Percentiles rank a stretch among this genome's conserved stretches.
phyloP scores from a whole-genome alignment of 1,140 invertebrate genomes.

The Polypedilum pembai region DNA sequence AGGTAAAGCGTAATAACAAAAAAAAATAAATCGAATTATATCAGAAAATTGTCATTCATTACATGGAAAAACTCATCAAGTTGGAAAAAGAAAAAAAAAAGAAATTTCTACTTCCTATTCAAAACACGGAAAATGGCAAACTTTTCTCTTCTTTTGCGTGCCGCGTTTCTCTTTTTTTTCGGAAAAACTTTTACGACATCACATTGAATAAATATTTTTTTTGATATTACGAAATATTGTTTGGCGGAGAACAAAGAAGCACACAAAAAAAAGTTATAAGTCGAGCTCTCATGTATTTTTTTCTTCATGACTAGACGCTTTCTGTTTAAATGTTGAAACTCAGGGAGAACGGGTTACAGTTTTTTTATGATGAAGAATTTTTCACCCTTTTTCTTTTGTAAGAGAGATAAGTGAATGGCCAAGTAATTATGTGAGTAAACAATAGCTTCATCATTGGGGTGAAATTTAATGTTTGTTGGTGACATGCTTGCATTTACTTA shows the following conservation, averaged over 20 bases:
- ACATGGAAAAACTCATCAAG: no score
- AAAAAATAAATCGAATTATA: no score
- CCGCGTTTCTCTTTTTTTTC: neutral
- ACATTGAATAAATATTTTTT: neutral
- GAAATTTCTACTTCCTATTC: no score
- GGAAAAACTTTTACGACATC: neutral
- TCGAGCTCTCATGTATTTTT: neutral
- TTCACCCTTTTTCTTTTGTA: neutral
- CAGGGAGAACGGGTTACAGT: no score
- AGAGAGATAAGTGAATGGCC: neutral
- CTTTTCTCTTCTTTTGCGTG: neutral
- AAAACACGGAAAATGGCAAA: no score
- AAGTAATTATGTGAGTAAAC: neutral
- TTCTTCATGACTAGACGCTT: slow-evolving; percentile 8
- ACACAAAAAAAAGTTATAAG: neutral
- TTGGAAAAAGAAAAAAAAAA: no score
- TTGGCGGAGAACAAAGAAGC: no score
- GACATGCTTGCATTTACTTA: no score
- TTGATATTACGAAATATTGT: no score
- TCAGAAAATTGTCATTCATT: no score
- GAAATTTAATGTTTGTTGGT: neutral
- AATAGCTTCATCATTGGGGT: neutral
- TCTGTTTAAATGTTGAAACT: neutral
- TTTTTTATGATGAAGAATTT: neutral
- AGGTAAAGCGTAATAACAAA: no score